phyloP scores from a whole-genome alignment of 2,888 invertebrate genomes.

The Metallyticus violacea region DNA sequence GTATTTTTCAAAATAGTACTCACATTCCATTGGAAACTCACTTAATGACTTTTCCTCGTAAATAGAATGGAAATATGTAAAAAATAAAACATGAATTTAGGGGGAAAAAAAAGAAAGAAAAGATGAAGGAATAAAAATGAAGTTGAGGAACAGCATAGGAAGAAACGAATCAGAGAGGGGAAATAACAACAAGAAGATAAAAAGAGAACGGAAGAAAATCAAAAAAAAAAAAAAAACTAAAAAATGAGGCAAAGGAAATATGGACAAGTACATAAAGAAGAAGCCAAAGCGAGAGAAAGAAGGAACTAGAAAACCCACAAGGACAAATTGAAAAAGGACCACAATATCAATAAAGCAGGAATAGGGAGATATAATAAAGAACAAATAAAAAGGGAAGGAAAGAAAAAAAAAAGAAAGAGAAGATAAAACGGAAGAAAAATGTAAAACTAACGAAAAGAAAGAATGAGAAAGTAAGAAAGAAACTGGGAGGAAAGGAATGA shows the following conservation, averaged over 20 bases:
- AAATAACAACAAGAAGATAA: neutral
- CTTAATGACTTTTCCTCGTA: no score
- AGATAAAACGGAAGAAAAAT: neutral
- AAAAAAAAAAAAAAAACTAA: neutral
- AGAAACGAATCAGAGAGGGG: neutral
- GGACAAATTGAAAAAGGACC: neutral
- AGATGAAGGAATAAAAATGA: neutral
- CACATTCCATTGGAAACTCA: no score
- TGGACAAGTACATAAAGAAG: neutral
- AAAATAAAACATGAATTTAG: neutral
- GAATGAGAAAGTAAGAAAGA: neutral
- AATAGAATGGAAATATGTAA: neutral
- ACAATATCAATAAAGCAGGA: neutral
- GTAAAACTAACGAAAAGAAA: neutral
- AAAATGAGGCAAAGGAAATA: neutral
- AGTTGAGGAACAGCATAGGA: neutral
- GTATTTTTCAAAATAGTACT: no score
- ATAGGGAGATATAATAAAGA: neutral
- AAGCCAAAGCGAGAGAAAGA: neutral
- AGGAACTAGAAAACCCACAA: neutral
- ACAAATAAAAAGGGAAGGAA: neutral
- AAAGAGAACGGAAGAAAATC: neutral
- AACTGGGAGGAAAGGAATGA: neutral
- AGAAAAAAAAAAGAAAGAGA: neutral
- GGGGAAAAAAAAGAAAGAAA: neutral